phyloP scores from a whole-genome alignment of 2,797 vertebrate genomes.

The Sitta carolinensis region DNA sequence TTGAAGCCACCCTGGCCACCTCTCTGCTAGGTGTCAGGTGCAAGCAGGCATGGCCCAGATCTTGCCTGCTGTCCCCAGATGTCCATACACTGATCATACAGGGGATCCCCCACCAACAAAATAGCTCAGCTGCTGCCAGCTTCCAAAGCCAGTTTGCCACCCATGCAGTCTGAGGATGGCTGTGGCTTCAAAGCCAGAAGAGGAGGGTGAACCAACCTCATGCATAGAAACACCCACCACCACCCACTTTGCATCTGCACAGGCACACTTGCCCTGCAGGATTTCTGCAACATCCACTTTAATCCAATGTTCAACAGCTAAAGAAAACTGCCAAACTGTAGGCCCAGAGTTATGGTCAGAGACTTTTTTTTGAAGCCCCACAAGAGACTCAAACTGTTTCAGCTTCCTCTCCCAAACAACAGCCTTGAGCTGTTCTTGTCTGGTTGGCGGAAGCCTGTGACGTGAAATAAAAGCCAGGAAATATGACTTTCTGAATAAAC shows the following conservation, averaged over 20 bases:
- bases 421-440: background rate
- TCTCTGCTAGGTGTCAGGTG: background rate
- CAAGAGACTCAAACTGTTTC: background rate
- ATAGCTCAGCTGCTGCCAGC: background rate
- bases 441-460: background rate
- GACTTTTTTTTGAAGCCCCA: background rate
- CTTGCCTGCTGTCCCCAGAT: rapidly evolving
- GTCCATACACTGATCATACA: rapidly evolving
- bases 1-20: background rate
- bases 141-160: background rate
- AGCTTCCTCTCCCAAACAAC: constrained; percentile 13
- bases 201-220: background rate
- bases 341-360: background rate
- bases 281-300: background rate
- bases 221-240: rapidly evolving
- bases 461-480: constrained; percentile 47
- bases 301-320: background rate
- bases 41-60: background rate
- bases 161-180: background rate
- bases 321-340: background rate
- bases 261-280: background rate
- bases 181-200: rapidly evolving
- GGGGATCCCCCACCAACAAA: background rate
- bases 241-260: rapidly evolving
- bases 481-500: constrained; percentile 61